Conservation (phyloP, 1,140 invertebrate genomes). For the Hermetia illucens region DNA sequence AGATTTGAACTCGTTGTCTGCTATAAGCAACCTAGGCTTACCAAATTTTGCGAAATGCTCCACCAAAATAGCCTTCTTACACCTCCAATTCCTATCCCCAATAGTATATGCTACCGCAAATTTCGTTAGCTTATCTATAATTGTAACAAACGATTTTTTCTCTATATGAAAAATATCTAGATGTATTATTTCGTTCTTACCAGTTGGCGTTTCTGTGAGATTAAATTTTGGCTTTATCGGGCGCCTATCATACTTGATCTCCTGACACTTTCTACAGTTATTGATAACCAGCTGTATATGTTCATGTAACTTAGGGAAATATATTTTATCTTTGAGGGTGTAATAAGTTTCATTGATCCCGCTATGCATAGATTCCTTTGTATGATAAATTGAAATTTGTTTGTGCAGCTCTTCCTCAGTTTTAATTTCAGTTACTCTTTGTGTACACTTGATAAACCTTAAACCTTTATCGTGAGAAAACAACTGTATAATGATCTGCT, state of each 20-base stretch:
- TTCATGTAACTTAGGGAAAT: conserved; percentile 1
- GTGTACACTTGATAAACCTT: too few species aligned
- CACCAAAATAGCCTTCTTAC: background rate
- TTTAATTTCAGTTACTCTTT: conserved; percentile 3
- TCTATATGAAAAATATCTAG: conserved; percentile 3
- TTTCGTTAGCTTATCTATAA: conserved; percentile 4
- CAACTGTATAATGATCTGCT: too few species aligned
- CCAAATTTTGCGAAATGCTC: background rate
- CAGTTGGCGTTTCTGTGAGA: background rate
- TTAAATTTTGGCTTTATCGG: conserved; percentile 1
- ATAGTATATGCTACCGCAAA: conserved; percentile 4
- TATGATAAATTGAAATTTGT: conserved; percentile 1
- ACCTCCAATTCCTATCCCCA: background rate
- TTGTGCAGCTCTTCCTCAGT: conserved; percentile 3
- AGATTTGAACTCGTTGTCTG: background rate
- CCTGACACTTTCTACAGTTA: conserved; percentile 3
- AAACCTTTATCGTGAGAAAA: too few species aligned
- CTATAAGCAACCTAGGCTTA: background rate
- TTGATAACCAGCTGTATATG: conserved; percentile 3
- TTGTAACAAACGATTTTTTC: conserved; percentile 3
- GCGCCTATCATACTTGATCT: background rate
- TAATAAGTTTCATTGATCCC: conserved; percentile 3
- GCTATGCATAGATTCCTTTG: conserved; percentile 1
- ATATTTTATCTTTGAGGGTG: conserved; percentile 1
- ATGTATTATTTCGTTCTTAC: conserved; percentile 1